These are phyloP conservation scores for Hybognathus amarus DNA, from an alignment of 2,797 vertebrate species.

Conservation along the genomic window DNA sequence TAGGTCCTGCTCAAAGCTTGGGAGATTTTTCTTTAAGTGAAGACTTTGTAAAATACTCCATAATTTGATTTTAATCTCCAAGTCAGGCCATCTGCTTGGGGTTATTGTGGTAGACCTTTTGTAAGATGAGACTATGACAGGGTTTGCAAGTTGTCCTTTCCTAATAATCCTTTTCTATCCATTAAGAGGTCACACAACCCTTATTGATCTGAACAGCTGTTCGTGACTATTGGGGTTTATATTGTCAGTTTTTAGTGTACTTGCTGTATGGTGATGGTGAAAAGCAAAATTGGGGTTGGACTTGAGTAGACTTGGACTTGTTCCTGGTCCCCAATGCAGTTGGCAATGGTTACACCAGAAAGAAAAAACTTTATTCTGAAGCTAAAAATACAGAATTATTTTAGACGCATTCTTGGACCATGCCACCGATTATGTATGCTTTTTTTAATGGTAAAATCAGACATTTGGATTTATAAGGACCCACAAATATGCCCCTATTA, in stretches of 20 bases:
- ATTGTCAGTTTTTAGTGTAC: not conserved
- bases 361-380: too few species aligned
- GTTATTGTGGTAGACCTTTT: conserved; percentile 52
- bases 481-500: too few species aligned
- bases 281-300: too few species aligned
- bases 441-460: too few species aligned
- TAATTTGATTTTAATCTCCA: conserved; percentile 70
- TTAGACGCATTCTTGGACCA: too few species aligned
- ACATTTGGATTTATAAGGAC: too few species aligned
- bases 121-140: conserved; percentile 42
- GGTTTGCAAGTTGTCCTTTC: not conserved
- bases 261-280: not conserved
- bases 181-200: not conserved
- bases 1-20: conserved; percentile 45
- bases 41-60: conserved; percentile 61
- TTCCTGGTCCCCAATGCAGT: too few species aligned
- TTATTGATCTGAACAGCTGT: not conserved
- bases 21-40: conserved; percentile 58
- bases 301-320: too few species aligned
- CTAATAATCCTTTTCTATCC: not conserved
- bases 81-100: conserved; percentile 68
- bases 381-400: too few species aligned
- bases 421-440: too few species aligned
- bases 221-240: not conserved
- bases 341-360: too few species aligned